phyloP scores from a whole-genome alignment of 2,113 vertebrate species.

The Psettodes erumei region DNA sequence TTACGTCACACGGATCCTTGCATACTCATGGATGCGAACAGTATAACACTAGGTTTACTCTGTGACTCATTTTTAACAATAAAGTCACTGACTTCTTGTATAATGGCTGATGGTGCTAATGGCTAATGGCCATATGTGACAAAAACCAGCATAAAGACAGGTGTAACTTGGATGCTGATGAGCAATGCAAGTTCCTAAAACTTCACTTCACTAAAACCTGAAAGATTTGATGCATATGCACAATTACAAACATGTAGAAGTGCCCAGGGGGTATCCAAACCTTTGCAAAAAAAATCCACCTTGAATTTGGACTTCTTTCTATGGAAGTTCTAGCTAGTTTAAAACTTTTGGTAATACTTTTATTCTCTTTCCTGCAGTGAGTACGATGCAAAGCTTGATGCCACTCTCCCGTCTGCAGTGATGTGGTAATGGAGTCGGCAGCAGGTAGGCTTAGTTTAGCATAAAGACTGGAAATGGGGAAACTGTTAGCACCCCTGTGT shows the following conservation, averaged over 20 bases:
- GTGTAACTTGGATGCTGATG: not conserved
- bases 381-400: not conserved
- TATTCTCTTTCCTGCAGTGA: not conserved
- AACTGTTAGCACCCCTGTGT: not conserved
- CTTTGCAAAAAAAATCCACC: not conserved
- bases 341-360: not conserved
- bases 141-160: too few relatives aligned
- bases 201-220: too few relatives aligned
- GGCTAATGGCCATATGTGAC: not conserved
- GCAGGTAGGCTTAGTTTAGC: too few relatives aligned
- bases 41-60: too few relatives aligned
- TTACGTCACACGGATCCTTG: too few relatives aligned
- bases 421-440: too few relatives aligned
- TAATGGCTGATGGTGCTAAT: not conserved
- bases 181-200: not conserved
- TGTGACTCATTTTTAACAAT: not conserved
- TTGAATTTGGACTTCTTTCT: not conserved
- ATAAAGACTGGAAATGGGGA: too few relatives aligned
- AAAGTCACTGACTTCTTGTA: not conserved
- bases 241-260: too few relatives aligned
- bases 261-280: not conserved
- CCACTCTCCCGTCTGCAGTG: not conserved
- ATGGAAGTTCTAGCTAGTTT: too few relatives aligned
- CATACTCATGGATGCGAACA: too few relatives aligned
- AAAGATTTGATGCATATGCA: too few relatives aligned